phyloP scores from a whole-genome alignment of 2,797 vertebrate species.

The Pseudochirops corinnae region DNA sequence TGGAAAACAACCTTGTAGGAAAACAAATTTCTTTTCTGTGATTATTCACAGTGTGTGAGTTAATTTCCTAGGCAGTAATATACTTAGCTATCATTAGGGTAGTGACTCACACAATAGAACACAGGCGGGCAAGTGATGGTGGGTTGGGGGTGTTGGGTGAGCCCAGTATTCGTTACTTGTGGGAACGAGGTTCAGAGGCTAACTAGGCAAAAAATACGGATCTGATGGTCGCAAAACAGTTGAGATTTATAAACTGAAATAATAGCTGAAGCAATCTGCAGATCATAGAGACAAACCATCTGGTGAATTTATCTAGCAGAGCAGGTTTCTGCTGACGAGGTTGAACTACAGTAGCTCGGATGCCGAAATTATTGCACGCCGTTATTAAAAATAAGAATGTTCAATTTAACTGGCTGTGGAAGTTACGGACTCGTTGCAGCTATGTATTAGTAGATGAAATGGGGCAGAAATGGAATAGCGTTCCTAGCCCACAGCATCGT shows the following conservation, averaged over 20 bases:
- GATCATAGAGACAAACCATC: conserved; percentile 63
- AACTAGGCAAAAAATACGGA: conserved; percentile 73
- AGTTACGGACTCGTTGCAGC: background rate
- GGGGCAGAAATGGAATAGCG: background rate
- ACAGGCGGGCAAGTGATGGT: background rate
- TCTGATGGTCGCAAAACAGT: conserved; percentile 47
- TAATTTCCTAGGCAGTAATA: conserved; percentile 85
- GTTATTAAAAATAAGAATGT: conserved; percentile 46
- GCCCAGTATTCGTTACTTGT: conserved; percentile 35
- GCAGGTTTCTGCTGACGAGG: conserved; percentile 32
- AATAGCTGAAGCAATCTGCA: background rate
- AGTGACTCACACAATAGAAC: conserved; percentile 75
- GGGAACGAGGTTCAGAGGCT: conserved; percentile 66
- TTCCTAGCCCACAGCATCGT: background rate
- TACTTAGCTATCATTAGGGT: conserved; percentile 74
- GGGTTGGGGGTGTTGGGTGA: fast-evolving
- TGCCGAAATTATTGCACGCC: conserved; percentile 37
- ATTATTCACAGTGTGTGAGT: conserved; percentile 87
- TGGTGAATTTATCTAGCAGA: conserved; percentile 66
- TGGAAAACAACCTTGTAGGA: conserved; percentile 87
- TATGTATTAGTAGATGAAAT: background rate
- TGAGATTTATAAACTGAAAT: conserved; percentile 63
- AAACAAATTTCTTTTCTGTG: conserved; percentile 87
- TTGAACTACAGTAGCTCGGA: conserved; percentile 42
- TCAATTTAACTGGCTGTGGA: conserved; percentile 13